Percentiles rank a stretch among this genome's conserved stretches.
phyloP scores from a whole-genome alignment of 2,797 vertebrate genomes.

The Arnoldichthys spilopterus region DNA sequence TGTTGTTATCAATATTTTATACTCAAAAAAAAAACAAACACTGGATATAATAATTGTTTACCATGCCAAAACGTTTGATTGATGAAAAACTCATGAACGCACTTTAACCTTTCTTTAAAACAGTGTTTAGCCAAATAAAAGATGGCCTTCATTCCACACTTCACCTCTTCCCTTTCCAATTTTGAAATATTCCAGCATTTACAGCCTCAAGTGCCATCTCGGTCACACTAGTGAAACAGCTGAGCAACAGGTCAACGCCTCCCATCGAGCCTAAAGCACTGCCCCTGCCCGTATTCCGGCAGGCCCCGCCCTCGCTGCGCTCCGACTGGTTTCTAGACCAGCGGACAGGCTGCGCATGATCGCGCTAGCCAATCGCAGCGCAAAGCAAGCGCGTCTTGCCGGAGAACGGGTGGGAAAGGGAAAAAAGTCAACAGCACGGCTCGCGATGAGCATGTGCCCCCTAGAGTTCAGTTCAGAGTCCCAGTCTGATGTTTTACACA shows the following conservation, averaged over 20 bases:
- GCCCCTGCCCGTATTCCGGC: neutral
- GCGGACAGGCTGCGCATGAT: no score
- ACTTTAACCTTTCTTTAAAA: slow-evolving; percentile 44
- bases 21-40: slow-evolving; percentile 65
- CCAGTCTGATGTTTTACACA: slow-evolving; percentile 63
- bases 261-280: neutral
- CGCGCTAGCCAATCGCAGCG: neutral
- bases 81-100: slow-evolving; percentile 46
- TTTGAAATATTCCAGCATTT: slow-evolving; percentile 78
- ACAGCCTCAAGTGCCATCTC: slow-evolving; percentile 80
- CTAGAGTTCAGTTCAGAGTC: slow-evolving; percentile 56
- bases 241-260: slow-evolving; percentile 64
- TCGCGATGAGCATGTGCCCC: slow-evolving; percentile 5
- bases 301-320: slow-evolving; percentile 21
- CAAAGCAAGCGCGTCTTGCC: neutral
- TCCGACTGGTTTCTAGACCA: neutral
- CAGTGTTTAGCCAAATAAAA: slow-evolving; percentile 67
- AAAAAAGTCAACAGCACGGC: slow-evolving; percentile 28
- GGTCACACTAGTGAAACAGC: slow-evolving; percentile 65
- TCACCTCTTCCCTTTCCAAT: slow-evolving; percentile 74
- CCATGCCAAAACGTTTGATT: slow-evolving; percentile 49
- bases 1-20: slow-evolving; percentile 75
- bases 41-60: slow-evolving; percentile 69
- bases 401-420: slow-evolving; percentile 47
- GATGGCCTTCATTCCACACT: slow-evolving; percentile 71